Evolutionary conservation across 2,888 invertebrate species (phyloP).

Genomic region (Eristalis arbustorum): DNA sequence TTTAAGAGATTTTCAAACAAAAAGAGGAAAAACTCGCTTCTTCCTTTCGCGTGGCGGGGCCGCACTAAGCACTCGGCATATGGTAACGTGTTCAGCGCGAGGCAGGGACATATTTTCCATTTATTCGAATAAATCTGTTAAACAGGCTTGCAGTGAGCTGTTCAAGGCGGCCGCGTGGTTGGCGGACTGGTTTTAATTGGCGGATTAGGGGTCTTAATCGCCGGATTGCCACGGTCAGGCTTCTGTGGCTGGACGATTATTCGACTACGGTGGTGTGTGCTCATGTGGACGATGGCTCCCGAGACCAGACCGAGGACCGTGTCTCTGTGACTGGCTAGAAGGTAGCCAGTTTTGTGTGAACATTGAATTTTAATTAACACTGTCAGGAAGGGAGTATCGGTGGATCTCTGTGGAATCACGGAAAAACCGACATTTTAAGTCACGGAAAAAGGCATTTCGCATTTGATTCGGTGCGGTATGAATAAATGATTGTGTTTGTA

Average conservation of each 20-base stretch:
- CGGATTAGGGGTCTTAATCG: constrained; percentile 57
- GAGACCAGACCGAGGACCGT: background rate
- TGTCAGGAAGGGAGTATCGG: background rate
- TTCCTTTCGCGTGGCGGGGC: constrained; percentile 12
- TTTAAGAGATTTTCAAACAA: constrained; percentile 36
- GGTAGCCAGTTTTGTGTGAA: background rate
- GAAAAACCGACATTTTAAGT: background rate
- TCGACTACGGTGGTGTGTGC: constrained; percentile 18
- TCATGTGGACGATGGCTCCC: background rate
- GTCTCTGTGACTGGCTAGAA: background rate
- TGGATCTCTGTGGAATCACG: background rate
- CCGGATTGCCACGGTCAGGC: constrained; percentile 46
- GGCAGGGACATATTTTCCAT: constrained; percentile 54
- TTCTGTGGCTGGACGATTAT: constrained; percentile 53
- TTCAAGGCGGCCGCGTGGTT: background rate
- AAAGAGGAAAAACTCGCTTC: background rate
- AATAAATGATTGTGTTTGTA: background rate
- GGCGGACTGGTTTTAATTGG: constrained; percentile 58
- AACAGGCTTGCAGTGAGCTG: constrained; percentile 5
- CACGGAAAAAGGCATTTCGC: background rate
- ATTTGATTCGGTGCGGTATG: background rate
- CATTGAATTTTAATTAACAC: constrained; percentile 6
- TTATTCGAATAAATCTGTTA: constrained; percentile 58
- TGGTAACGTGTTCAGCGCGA: constrained; percentile 39
- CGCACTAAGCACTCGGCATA: constrained; percentile 20